Percentiles rank a stretch among this genome's conserved stretches.
Evolutionary conservation across 2,888 invertebrate species (phyloP).

Genomic region (Dioctria linearis): DNA sequence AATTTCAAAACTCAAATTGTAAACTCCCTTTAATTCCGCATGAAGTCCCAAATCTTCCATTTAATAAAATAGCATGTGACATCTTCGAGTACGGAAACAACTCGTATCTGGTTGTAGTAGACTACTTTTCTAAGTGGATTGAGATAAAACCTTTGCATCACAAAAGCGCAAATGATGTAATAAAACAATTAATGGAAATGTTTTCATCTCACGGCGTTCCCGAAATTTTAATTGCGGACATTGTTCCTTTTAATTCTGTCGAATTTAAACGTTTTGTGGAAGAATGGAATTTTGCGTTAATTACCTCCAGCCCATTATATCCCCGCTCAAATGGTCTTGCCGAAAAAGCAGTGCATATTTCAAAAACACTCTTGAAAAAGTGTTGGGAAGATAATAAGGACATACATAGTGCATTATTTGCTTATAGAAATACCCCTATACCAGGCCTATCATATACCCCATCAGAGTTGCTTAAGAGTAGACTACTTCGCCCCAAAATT

Average conservation of each 20-base stretch:
- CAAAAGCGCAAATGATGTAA: too few species aligned
- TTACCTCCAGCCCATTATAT: neutral
- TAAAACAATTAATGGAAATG: conserved; percentile 3
- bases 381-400: neutral
- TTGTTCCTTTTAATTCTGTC: too few species aligned
- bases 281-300: neutral
- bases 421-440: too few species aligned
- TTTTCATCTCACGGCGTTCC: neutral
- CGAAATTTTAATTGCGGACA: neutral
- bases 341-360: neutral
- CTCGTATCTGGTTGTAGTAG: too few species aligned
- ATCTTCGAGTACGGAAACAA: too few species aligned
- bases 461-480: conserved; percentile 11
- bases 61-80: too few species aligned
- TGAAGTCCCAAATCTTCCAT: too few species aligned
- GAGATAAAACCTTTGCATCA: too few species aligned
- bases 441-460: neutral
- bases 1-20: too few species aligned
- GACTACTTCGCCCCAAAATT: neutral
- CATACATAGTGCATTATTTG: neutral
- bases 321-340: neutral
- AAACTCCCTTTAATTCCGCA: too few species aligned
- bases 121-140: too few species aligned
- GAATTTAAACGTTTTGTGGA: neutral
- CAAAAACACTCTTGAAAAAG: conserved; percentile 16